Evolutionary conservation across 2,888 invertebrate species (phyloP).

Genomic region (Chouioia cunea): DNA sequence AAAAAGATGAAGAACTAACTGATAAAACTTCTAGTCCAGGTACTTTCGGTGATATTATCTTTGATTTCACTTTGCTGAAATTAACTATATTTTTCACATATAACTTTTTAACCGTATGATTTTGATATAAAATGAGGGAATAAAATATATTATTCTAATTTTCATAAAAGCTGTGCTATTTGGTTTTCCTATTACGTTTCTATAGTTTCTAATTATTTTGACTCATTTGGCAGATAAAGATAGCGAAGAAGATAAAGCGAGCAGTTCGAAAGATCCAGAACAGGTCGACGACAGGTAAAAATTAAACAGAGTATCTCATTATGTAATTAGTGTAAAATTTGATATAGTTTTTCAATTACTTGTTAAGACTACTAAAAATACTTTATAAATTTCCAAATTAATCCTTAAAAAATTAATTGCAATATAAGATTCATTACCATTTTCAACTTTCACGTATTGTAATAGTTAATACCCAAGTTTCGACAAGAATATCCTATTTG

Average conservation of each 20-base stretch:
- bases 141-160: not conserved
- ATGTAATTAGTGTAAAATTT: not conserved
- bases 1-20: slow-evolving; percentile 27
- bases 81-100: slow-evolving; percentile 12
- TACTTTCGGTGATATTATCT: slow-evolving; percentile 19
- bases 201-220: not conserved
- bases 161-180: not conserved
- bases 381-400: not conserved
- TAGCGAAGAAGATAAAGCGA: slow-evolving; percentile 43
- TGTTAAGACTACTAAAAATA: not conserved
- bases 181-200: not conserved
- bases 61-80: slow-evolving; percentile 5
- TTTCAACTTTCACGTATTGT: not conserved
- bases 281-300: slow-evolving; percentile 64
- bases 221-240: slow-evolving; percentile 39
- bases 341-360: slow-evolving; percentile 4
- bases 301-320: not conserved
- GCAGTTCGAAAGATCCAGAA: slow-evolving; percentile 48
- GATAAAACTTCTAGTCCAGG: slow-evolving; percentile 45
- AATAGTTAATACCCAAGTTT: too few species aligned
- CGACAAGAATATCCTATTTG: not conserved
- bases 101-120: not conserved
- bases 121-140: not conserved
- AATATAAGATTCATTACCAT: not conserved
- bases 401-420: not conserved